Evolutionary conservation across 2,888 invertebrate genomes (phyloP).

Genomic region (Drosophila borealis): DNA sequence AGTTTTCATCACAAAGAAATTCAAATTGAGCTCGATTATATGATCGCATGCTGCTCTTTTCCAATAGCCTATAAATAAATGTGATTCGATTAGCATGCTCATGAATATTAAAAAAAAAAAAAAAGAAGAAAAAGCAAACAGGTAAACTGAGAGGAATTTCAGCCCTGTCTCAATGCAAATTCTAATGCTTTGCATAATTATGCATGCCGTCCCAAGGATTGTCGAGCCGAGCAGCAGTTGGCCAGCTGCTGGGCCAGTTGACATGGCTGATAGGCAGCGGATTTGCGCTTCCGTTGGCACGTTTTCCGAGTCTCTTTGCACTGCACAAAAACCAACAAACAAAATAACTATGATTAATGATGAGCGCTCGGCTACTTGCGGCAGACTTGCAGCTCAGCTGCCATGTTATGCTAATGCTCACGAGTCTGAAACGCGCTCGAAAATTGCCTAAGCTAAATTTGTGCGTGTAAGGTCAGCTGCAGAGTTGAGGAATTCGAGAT

Average conservation of each 20-base stretch:
- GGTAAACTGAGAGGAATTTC: conserved; percentile 1
- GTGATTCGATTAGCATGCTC: conserved; percentile 35
- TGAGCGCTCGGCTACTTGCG: conserved; percentile 18
- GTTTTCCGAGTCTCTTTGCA: conserved; percentile 15
- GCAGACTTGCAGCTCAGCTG: conserved; percentile 9
- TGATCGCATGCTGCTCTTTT: conserved; percentile 33
- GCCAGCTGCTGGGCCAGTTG: neutral
- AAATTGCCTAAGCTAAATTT: conserved; percentile 26
- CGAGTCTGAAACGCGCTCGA: conserved; percentile 25
- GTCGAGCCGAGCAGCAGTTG: neutral
- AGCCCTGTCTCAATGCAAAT: conserved; percentile 42
- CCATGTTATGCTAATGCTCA: conserved; percentile 26
- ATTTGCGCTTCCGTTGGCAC: conserved; percentile 53
- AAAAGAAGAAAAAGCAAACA: neutral
- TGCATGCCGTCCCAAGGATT: conserved; percentile 42
- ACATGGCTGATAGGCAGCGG: conserved; percentile 18
- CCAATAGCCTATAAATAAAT: conserved; percentile 20
- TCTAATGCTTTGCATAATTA: conserved; percentile 50
- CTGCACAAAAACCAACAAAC: conserved; percentile 13
- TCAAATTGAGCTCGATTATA: conserved; percentile 59
- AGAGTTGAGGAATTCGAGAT: conserved; percentile 16
- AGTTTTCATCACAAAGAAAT: conserved; percentile 58
- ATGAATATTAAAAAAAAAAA: conserved; percentile 26
- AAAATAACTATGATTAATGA: conserved; percentile 40
- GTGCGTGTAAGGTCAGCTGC: conserved; percentile 50